Base-by-base conservation (phyloP, 2,797 vertebrate genomes). In the Naso thynnoides region DNA sequence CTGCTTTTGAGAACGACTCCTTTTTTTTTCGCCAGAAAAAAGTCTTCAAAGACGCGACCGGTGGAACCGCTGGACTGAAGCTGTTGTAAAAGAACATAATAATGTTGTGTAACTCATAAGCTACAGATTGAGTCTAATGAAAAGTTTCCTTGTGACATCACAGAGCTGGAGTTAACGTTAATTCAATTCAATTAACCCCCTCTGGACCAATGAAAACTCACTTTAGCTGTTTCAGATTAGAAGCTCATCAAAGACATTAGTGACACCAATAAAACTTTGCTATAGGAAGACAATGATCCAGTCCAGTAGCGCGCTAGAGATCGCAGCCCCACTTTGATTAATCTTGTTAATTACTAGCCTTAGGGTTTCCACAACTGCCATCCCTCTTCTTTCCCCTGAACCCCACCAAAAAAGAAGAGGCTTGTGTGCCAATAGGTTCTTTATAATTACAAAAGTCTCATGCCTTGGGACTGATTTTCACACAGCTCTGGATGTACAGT, bases 291-390 rank as follows among this genome's bases (percentile, higher is more conserved):
- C 89, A 88, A 90, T 87, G 88, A 91, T 90, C 79, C 81, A 72
- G 90, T 93, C 92, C 91, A 71, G 86, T 75, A 60, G 82, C 36
- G 76, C 71, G 76, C 81, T 57, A 69, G 75, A 91, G 88, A 92
- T 92, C 81, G 78, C 86, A 91, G 90, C 76, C 92, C 84, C 79
- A 82, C 87, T 93, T 90, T 91, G 91, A 93, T 94, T 93, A 90
- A 93, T 94, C 89, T 92, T 83, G 83, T 91, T 94, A 94, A 95
- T 95, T 92, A 94, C 91, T 91, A 91, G 91, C 91, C 93, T 90
- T 70, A 84, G 92, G 93, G 90, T 89, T 82, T 84, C 74, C 67
- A 76, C 70, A 75, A 86, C 73, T 62, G 57, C 64, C 67, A 55
- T 64, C 64, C 77, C 68, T 77, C 76, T 73, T 68, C 85, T n/a